A percentile compares a stretch with the other conserved stretches of the same genome.
phyloP scores from a whole-genome alignment of 2,797 vertebrate genomes.

The Enoplosus armatus region DNA sequence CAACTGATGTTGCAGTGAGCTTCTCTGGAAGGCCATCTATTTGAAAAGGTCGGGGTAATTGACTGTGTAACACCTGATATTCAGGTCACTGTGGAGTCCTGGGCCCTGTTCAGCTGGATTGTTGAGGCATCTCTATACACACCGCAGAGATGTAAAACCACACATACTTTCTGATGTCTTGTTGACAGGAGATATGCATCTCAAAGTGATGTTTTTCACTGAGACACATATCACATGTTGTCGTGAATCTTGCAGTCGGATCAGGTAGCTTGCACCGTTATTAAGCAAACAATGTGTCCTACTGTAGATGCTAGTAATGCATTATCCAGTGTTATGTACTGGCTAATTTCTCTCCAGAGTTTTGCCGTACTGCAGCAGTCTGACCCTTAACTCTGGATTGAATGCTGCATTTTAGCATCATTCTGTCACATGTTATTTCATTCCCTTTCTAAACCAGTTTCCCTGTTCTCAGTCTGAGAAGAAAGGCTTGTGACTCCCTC shows the following conservation, averaged over 20 bases:
- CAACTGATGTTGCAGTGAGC: constrained; percentile 10
- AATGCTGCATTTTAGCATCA: background rate
- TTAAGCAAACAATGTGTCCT: background rate
- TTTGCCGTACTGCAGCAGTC: background rate
- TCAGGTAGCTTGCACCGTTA: background rate
- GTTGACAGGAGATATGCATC: constrained; percentile 3
- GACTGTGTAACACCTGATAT: background rate
- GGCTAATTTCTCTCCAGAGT: background rate
- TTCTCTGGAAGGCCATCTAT: background rate
- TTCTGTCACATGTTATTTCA: background rate
- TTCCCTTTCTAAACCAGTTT: background rate
- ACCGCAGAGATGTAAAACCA: background rate
- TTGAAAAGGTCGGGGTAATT: background rate
- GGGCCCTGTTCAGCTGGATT: background rate
- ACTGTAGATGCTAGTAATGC: background rate
- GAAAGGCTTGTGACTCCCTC: background rate
- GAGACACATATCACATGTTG: constrained; percentile 27
- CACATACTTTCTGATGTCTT: background rate
- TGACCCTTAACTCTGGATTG: background rate
- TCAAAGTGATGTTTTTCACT: background rate
- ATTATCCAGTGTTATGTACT: background rate
- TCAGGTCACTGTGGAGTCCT: background rate
- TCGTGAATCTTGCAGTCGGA: background rate
- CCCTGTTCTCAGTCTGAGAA: background rate
- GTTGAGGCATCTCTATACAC: background rate